Evolutionary conservation across 2,113 vertebrate genomes (phyloP).

Genomic region (Leptobrachium ailaonicum): DNA sequence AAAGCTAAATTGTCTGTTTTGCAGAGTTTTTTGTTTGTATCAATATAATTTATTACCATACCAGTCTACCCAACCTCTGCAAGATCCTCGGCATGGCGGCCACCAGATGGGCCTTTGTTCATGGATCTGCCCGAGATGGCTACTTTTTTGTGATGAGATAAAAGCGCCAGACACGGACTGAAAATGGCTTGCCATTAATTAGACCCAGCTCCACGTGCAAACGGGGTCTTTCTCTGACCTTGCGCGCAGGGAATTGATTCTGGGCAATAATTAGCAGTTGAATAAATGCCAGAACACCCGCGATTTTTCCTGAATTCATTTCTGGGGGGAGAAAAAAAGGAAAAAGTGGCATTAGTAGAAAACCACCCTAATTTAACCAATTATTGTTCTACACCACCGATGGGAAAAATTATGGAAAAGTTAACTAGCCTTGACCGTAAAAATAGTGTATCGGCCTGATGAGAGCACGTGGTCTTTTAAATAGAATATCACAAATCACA

Average conservation of each 20-base stretch:
- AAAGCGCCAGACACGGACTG: not conserved
- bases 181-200: constrained; percentile 32
- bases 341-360: constrained; percentile 13
- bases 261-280: constrained; percentile 41
- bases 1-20: too few species aligned
- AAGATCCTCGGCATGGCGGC: constrained; percentile 1
- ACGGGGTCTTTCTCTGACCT: constrained; percentile 34
- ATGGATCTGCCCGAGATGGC: not conserved
- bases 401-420: not conserved
- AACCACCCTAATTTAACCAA: constrained; percentile 8
- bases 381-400: not conserved
- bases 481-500: too few species aligned
- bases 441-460: too few species aligned
- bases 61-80: too few species aligned
- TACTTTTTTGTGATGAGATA: too few species aligned
- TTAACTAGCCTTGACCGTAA: too few species aligned
- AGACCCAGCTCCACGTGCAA: constrained; percentile 33
- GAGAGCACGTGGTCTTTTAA: too few species aligned
- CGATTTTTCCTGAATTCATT: constrained; percentile 34
- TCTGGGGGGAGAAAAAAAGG: constrained; percentile 14
- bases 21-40: too few species aligned
- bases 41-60: too few species aligned
- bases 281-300: constrained; percentile 36
- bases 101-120: constrained; percentile 28
- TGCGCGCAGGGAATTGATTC: not conserved